phyloP scores from a whole-genome alignment of 2,888 invertebrate species.

The Synergus laeviventris region DNA sequence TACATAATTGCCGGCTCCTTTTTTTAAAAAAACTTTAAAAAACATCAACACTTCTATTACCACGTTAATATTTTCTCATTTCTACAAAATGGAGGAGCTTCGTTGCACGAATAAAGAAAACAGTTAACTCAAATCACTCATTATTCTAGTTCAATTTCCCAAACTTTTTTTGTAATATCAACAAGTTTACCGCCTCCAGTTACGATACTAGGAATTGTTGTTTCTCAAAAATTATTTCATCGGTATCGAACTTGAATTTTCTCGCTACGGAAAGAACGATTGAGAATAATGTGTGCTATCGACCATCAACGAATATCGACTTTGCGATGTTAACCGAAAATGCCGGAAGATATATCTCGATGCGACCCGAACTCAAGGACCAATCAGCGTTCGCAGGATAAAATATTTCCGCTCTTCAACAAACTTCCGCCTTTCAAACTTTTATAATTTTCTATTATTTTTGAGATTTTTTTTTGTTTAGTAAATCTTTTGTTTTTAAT shows the following conservation, averaged over 20 bases:
- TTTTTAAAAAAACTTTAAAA: not conserved
- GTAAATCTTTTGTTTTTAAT: not conserved
- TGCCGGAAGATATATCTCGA: slow-evolving; percentile 22
- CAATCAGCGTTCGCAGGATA: not conserved
- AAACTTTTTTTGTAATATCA: slow-evolving; percentile 38
- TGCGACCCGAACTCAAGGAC: not conserved
- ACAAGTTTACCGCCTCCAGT: slow-evolving; percentile 64
- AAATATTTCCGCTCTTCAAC: not conserved
- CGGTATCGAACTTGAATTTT: slow-evolving; percentile 74
- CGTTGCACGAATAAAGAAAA: slow-evolving; percentile 12
- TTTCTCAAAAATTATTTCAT: slow-evolving; percentile 57
- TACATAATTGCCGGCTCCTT: not conserved
- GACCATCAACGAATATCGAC: slow-evolving; percentile 67
- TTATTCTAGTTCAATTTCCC: not conserved
- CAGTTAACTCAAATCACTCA: not conserved
- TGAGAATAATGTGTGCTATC: slow-evolving; percentile 63
- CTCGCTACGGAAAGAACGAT: slow-evolving; percentile 68
- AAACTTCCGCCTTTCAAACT: not conserved
- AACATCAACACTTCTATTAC: not conserved
- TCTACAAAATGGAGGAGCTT: slow-evolving; percentile 52
- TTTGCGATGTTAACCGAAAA: slow-evolving; percentile 54
- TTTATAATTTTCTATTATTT: not conserved
- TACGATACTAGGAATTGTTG: slow-evolving; percentile 47
- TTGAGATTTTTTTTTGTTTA: not conserved
- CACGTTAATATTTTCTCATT: slow-evolving; percentile 13